These are phyloP conservation scores for Aradophagus sp. DNA, from an alignment of 1,140 invertebrate genomes.

Conservation along the genomic window DNA sequence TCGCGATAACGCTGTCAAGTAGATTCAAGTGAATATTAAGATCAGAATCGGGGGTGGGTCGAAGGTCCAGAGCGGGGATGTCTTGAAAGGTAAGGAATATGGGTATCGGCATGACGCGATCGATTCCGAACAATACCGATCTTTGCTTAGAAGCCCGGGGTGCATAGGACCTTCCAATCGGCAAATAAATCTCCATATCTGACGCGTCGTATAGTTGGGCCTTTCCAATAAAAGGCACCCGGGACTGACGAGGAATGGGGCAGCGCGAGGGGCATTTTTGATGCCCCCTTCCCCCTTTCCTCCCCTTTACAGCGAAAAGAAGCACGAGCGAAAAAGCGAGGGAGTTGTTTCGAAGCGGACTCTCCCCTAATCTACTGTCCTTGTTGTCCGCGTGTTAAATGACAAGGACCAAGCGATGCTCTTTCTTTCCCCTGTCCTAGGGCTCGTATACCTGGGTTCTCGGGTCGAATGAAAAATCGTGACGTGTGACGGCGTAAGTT, in stretches of 20 bases:
- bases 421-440: constrained; percentile 4
- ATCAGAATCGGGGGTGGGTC: constrained; percentile 7
- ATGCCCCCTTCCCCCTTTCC: constrained; percentile 45
- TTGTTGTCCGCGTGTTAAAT: constrained; percentile 11
- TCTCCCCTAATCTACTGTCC: neutral
- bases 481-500: constrained; percentile 50
- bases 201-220: constrained; percentile 45
- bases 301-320: too few species aligned
- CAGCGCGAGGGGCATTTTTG: constrained; percentile 23
- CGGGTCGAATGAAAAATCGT: constrained; percentile 50
- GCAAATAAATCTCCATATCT: constrained; percentile 62
- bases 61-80: constrained; percentile 32
- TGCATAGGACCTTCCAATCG: constrained; percentile 55
- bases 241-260: neutral
- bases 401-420: constrained; percentile 3
- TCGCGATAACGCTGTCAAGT: constrained; percentile 36
- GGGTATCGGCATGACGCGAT: constrained; percentile 60
- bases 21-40: constrained; percentile 36
- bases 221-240: constrained; percentile 23
- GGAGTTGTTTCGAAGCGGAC: constrained; percentile 35
- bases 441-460: constrained; percentile 31
- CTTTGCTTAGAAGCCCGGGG: constrained; percentile 24
- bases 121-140: constrained; percentile 57
- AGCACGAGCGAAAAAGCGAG: constrained; percentile 56
- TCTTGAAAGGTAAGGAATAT: constrained; percentile 40